A percentile compares a stretch with the other conserved stretches of the same genome.
These are phyloP conservation scores for Sardinella longiceps DNA, from an alignment of 2,797 vertebrate genomes.

Conservation along the genomic window DNA sequence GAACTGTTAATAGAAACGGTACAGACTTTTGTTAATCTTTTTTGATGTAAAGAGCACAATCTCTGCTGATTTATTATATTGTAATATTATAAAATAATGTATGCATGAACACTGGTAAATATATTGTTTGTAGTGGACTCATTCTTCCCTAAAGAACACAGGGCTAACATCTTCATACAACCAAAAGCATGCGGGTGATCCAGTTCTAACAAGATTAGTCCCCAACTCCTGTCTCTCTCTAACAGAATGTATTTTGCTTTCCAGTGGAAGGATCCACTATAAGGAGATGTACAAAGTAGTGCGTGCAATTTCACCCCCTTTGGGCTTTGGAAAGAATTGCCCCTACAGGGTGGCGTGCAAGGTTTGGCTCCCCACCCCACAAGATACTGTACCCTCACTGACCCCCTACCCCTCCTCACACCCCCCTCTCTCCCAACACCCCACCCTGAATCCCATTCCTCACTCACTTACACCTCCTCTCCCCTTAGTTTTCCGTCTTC, in stretches of 20 bases:
- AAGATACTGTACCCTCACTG: slow-evolving; percentile 57
- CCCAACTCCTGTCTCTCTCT: not conserved
- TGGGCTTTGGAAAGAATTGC: slow-evolving; percentile 99
- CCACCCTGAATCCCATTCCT: slow-evolving; percentile 13
- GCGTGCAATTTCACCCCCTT: slow-evolving; percentile 98
- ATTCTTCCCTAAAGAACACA: not conserved
- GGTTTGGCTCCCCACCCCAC: slow-evolving; percentile 89
- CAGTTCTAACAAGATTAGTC: not conserved
- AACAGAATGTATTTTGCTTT: slow-evolving; percentile 56
- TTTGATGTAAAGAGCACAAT: not conserved
- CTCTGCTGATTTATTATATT: not conserved
- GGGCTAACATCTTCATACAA: not conserved
- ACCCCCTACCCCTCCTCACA: slow-evolving; percentile 32
- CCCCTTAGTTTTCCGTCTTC: slow-evolving; percentile 2
- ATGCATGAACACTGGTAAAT: not conserved
- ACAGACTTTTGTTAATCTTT: not conserved
- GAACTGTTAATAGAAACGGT: not conserved
- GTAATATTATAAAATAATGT: not conserved
- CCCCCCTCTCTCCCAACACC: slow-evolving; percentile 52
- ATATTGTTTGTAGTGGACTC: not conserved
- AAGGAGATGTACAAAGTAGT: slow-evolving; percentile 99
- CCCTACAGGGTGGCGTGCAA: slow-evolving; percentile 99
- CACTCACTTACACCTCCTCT: slow-evolving; percentile 30
- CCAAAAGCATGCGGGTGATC: not conserved
- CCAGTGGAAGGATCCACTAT: slow-evolving; percentile 99